A percentile compares a stretch with the other conserved stretches of the same genome.
Conservation (phyloP, 1,140 invertebrate species). For the Bombus ignitus region DNA sequence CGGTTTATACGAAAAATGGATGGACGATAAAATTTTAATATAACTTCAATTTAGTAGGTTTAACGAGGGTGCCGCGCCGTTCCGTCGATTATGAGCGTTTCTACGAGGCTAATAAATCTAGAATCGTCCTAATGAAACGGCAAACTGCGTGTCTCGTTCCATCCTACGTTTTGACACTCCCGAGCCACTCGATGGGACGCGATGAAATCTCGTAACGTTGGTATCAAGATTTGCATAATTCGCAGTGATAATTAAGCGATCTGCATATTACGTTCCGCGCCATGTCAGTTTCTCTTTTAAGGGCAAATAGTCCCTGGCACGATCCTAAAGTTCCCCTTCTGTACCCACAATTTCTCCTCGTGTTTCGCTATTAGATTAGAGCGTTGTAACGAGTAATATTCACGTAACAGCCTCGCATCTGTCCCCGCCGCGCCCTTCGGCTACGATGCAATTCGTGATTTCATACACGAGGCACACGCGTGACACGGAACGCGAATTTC, state of each 20-base stretch:
- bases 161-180: constrained; percentile 29
- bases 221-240: constrained; percentile 74
- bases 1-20: not conserved
- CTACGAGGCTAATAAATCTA: constrained; percentile 31
- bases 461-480: constrained; percentile 16
- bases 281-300: constrained; percentile 62
- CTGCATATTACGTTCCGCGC: constrained; percentile 72
- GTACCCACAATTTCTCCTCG: constrained; percentile 44
- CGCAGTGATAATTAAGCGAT: constrained; percentile 76
- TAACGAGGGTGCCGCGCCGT: no score
- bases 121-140: constrained; percentile 48
- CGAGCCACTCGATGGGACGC: constrained; percentile 28
- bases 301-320: constrained; percentile 61
- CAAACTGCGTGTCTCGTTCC: constrained; percentile 49
- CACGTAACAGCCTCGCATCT: constrained; percentile 52
- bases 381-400: constrained; percentile 69
- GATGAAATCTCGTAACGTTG: constrained; percentile 70
- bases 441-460: constrained; percentile 21
- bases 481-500: constrained; percentile 39
- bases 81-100: constrained; percentile 14
- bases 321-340: constrained; percentile 51
- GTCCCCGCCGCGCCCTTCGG: constrained; percentile 4
- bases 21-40: not conserved
- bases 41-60: not conserved
- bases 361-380: constrained; percentile 63